Conservation (phyloP, 2,888 invertebrate genomes). For the Pseudanteris insignis region DNA sequence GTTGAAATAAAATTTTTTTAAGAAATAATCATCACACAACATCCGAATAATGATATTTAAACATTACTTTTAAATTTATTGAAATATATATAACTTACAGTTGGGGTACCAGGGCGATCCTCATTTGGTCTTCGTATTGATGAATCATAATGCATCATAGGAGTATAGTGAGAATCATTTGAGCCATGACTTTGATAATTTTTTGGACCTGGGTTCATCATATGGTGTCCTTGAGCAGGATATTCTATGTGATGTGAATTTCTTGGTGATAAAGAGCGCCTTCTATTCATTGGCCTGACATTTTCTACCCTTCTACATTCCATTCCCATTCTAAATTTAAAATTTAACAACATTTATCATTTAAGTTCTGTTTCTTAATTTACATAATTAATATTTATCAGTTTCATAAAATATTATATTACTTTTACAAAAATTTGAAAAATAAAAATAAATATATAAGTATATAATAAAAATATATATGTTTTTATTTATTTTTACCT, state of each 20-base stretch:
- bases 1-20: too few species aligned
- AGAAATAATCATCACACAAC: too few species aligned
- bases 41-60: too few species aligned
- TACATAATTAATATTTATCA: too few species aligned
- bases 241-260: slow-evolving; percentile 59
- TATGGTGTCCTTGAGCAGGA: slow-evolving; percentile 52
- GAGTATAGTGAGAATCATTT: slow-evolving; percentile 57
- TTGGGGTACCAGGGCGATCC: slow-evolving; percentile 78
- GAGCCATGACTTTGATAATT: slow-evolving; percentile 61
- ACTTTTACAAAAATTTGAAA: too few species aligned
- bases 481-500: slow-evolving; percentile 48
- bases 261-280: slow-evolving; percentile 60
- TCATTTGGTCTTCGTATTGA: slow-evolving; percentile 66
- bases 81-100: too few species aligned
- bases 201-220: slow-evolving; percentile 57
- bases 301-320: slow-evolving; percentile 59
- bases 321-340: slow-evolving; percentile 48
- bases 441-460: background rate
- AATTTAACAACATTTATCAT: too few species aligned
- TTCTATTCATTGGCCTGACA: slow-evolving; percentile 55
- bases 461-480: background rate
- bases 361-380: too few species aligned
- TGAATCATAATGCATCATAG: slow-evolving; percentile 62
- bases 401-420: too few species aligned
- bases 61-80: too few species aligned